Base-by-base conservation (phyloP, 2,888 invertebrate species). In the Ecliptopera silaceata region DNA sequence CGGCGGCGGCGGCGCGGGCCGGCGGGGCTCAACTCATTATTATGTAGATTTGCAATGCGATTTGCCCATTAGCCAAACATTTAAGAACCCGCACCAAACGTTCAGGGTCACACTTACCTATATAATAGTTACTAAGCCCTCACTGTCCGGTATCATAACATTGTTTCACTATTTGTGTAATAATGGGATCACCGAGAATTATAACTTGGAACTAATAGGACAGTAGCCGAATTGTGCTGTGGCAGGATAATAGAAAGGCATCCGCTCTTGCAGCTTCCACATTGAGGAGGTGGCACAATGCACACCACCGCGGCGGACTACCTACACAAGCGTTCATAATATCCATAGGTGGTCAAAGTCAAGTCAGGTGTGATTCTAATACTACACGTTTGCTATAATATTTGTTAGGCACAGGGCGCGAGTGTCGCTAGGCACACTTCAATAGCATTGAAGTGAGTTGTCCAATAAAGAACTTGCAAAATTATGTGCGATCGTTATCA, bases 31-130 rank as follows among this genome's bases (percentile, higher is more conserved):
- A 34, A 17, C 26, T 4, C 17, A 47, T 45, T 32, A 42, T n/a
- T 54, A 47, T 42, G 47, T 47, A 18, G 50, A 50, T 34, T 26
- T 49, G 50, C 26, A 45, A 45, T 50, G 45, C 45, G 38, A 45
- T 34, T 41, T 18, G 39, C 32, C 44, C 20, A 48, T 48, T 32
- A 32, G 32, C 8, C 0, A 10, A 32, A 26, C 43, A 54, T 29
- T 38, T 44, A 39, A 18, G 34, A 36, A 17, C 39, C 34, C 32
- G 56, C 49, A 56, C 34, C 17, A 22, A 39, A 41, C 17, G 5
- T 41, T n/a, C n/a, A n/a, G n/a, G n/a, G n/a, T n/a, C n/a, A n/a
- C n/a, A n/a, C n/a, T n/a, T n/a, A n/a, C n/a, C n/a, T n/a, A n/a
- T n/a, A n/a, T n/a, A n/a, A n/a, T n/a, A n/a, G n/a, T n/a, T n/a